phyloP scores from a whole-genome alignment of 2,888 invertebrate genomes.

The Apantesis nais region DNA sequence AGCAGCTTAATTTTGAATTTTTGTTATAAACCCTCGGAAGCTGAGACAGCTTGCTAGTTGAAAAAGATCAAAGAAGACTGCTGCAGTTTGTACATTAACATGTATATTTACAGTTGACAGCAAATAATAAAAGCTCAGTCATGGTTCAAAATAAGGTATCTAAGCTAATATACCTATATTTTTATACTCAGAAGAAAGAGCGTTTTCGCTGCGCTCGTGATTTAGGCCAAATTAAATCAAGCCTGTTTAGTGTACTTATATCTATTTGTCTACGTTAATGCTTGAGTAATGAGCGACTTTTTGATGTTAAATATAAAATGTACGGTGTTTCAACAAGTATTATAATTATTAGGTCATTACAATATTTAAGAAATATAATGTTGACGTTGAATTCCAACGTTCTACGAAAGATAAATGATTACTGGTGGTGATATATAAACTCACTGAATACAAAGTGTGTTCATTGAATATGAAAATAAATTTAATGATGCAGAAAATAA shows the following conservation, averaged over 20 bases:
- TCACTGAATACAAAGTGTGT: neutral
- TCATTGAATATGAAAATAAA: constrained; percentile 1
- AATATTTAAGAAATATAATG: constrained; percentile 4
- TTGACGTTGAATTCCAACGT: neutral
- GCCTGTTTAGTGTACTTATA: constrained; percentile 28
- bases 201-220: constrained; percentile 16
- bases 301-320: constrained; percentile 36
- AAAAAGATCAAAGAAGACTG: no score
- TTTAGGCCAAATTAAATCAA: constrained; percentile 8
- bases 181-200: no score
- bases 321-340: constrained; percentile 5
- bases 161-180: no score
- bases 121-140: no score
- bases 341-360: constrained; percentile 8
- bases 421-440: neutral
- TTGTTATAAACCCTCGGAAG: no score
- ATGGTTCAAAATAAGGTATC: no score
- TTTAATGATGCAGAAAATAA: neutral
- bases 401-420: neutral
- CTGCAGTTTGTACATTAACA: no score
- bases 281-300: constrained; percentile 30
- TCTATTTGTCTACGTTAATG: constrained; percentile 41
- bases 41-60: no score
- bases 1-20: no score
- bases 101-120: no score